Percentiles rank a stretch among this genome's conserved stretches.
These are phyloP conservation scores for Zoanthus solanderi DNA, from an alignment of 92 coral and sea anemone species.

Conservation along the genomic window DNA sequence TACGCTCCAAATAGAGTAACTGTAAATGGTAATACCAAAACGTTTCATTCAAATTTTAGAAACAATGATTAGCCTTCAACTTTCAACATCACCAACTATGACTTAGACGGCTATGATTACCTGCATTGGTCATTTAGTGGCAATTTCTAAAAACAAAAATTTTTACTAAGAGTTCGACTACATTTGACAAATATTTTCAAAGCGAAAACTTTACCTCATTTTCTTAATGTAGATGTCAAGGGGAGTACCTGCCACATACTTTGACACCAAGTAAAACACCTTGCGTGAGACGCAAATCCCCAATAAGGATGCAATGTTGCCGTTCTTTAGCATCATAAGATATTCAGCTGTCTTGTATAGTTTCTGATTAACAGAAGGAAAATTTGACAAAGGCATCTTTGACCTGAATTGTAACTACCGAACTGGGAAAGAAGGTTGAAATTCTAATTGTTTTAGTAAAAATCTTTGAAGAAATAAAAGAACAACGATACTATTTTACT, in stretches of 20 bases:
- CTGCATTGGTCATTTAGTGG: too few relatives aligned
- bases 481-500: too few relatives aligned
- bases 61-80: too few relatives aligned
- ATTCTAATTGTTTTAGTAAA: too few relatives aligned
- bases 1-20: too few relatives aligned
- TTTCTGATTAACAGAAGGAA: conserved; percentile 29
- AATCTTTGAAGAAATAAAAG: too few relatives aligned
- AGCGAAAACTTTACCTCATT: conserved; percentile 37
- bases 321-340: conserved; percentile 65
- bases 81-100: too few relatives aligned
- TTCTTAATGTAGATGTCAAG: conserved; percentile 73
- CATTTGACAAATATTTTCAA: neutral
- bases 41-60: too few relatives aligned
- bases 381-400: neutral
- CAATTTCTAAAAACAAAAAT: neutral
- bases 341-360: conserved; percentile 53
- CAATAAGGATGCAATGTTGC: conserved; percentile 66
- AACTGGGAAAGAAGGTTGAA: too few relatives aligned
- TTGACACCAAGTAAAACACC: conserved; percentile 66
- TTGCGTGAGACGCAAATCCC: conserved; percentile 66
- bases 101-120: too few relatives aligned
- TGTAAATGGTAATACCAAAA: too few relatives aligned
- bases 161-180: neutral
- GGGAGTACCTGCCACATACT: conserved; percentile 70
- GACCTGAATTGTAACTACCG: too few relatives aligned